A percentile compares a stretch with the other conserved stretches of the same genome.
Conservation (phyloP, 2,113 vertebrate species). For the Heterocephalus glaber region DNA sequence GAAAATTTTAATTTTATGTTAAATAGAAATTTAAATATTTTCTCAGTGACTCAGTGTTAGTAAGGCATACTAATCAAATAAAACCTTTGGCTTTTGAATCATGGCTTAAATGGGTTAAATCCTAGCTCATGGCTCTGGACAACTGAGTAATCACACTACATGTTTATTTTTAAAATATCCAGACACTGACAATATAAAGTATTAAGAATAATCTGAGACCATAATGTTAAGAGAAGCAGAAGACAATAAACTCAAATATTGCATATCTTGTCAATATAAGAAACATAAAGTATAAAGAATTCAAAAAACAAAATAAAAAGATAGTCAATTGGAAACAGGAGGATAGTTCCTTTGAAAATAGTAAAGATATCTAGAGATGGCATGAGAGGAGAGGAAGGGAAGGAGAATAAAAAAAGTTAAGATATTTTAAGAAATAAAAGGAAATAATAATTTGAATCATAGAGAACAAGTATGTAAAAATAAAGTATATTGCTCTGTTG, state of each 20-base stretch:
- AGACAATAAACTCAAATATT: too few species aligned
- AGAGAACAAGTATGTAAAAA: not conserved
- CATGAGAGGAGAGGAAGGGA: too few species aligned
- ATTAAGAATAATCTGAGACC: not conserved
- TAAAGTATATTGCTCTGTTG: not conserved
- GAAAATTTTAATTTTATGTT: constrained; percentile 2
- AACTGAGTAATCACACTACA: not conserved
- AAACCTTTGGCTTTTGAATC: not conserved
- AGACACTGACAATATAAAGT: not conserved
- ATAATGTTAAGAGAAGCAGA: not conserved
- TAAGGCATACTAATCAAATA: not conserved
- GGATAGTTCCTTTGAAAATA: too few species aligned
- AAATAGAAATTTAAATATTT: not conserved
- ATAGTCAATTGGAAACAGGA: too few species aligned
- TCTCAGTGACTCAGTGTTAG: not conserved
- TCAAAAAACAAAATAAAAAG: too few species aligned
- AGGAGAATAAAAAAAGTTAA: too few species aligned
- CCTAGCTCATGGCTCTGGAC: not conserved
- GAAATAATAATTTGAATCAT: not conserved
- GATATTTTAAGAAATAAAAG: not conserved
- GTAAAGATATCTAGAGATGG: too few species aligned
- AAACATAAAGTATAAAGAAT: too few species aligned
- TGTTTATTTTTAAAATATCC: not conserved
- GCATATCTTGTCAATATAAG: too few species aligned
- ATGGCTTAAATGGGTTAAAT: not conserved